Evolutionary conservation across 2,888 invertebrate genomes (phyloP), one percentile per base, ranked within the genome.

Genomic region (Hyles lineata): DNA sequence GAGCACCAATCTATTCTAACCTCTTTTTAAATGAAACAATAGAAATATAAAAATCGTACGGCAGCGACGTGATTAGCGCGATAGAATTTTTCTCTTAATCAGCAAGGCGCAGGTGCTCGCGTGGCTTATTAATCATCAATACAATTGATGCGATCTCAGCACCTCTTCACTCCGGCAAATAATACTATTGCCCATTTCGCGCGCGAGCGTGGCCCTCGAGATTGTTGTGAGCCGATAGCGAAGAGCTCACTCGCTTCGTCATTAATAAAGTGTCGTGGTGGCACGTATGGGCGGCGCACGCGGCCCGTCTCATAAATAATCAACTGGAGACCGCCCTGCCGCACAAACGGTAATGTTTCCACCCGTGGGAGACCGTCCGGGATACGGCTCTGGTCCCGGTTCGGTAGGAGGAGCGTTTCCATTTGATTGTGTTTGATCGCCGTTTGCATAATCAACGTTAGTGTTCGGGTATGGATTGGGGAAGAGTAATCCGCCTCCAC

Each of bases 251-350:
- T 87, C 87, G 86, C 84, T 82, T 85, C 76, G 86, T 90, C 89
- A 90, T 90, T 89, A 90, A 89, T 90, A 90, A 86, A 87, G 87
- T 90, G 91, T 89, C 90, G 84, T 87, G 83, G 84, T 85, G 87
- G 88, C 87, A 84, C 84, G 87, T 83, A 90, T 88, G 89, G 90
- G 89, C 84, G 88, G 86, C 85, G 86, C 85, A 82, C 82, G 86
- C 85, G 82, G 83, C 80, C 79, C 82, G 82, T 84, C 87, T 85
- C 89, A 92, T 92, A 91, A 92, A 92, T 92, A 90, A 90, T 83
- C 79, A 82, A 85, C 79, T 78, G 78, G 78, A 83, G 84, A 81
- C 86, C 91, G 90, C 90, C 91, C 89, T 81, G 82, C 84, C 81
- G 84, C 83, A 80, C 82, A 85, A 85, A 85, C 85, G 87, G 85